Evolutionary conservation across 53 echinoderm and acorn worm species (phyloP), one percentile per base, ranked within the genome.

Genomic region (Patiria pectinifera): DNA sequence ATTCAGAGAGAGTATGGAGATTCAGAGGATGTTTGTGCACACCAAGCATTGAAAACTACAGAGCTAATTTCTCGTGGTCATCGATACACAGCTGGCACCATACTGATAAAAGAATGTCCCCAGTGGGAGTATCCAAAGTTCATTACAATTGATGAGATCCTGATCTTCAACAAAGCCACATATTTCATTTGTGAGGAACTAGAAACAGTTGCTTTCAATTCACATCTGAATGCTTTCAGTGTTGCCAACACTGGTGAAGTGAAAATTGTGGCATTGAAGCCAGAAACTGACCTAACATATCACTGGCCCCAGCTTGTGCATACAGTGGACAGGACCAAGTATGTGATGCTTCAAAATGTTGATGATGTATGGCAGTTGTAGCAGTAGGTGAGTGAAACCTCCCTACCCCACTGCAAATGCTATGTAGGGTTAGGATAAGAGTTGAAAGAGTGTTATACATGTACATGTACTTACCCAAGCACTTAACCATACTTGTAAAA

Each of bases 121-220:
- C 49, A 83, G 48, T 48, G 83, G 60, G 48, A 70, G 7, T 70
- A 21, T 18, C 91, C 91, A 91, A 48, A 63, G n/a, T 69, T 91
- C 71, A n/a, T 59, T 53, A 59, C 15, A 16, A n/a, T 83, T 53
- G 49, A 83, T 48, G 49, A 53, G 16, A 83, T 79, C 35, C 25
- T 43, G 23, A 43, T 79, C 47, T 7, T 79, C 16, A 43, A 79
- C 16, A 24, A 79, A 26, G 47, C 45, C 3, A 79, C 23, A 79
- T 47, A 79, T 79, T 47, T 79, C 5, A 45, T 79, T 79, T 79
- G 79, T 79, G 47, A 24, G 35, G 79, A 79, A 26, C 46, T 79
- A 3, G 47, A 79, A 79, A 44, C 53, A 53, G 53, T 53, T 53
- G 53, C 53, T 8, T 53, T 53, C 53, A 53, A 53, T 53, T 53